A percentile compares a stretch with the other conserved stretches of the same genome.
Evolutionary conservation across 2,797 vertebrate genomes (phyloP).

Genomic region (Buphagus erythrorhynchus): DNA sequence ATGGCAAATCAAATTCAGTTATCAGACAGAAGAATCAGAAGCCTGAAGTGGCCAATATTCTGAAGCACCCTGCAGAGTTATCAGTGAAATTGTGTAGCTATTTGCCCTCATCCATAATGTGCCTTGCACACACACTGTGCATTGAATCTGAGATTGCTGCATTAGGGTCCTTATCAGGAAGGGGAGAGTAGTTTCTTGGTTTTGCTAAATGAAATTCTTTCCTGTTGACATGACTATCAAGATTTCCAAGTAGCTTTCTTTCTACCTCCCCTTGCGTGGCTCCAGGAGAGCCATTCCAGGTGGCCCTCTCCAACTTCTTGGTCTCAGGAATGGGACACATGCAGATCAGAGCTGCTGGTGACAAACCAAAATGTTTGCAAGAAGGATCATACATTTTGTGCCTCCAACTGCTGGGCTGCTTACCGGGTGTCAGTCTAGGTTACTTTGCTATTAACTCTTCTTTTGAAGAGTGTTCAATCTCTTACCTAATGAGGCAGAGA

Average conservation of each 20-base stretch:
- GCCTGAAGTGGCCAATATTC: not conserved
- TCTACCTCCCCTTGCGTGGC: accelerated
- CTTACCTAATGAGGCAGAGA: not conserved
- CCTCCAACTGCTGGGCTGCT: not conserved
- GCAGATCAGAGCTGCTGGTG: not conserved
- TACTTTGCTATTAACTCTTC: not conserved
- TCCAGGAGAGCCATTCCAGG: not conserved
- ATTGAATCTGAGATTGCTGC: not conserved
- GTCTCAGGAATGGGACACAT: not conserved
- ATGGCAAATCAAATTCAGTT: not conserved
- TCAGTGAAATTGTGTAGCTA: not conserved
- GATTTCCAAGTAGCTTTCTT: not conserved
- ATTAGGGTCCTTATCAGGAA: not conserved
- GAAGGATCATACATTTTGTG: too few species aligned
- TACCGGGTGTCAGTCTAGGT: not conserved
- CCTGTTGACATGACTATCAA: not conserved
- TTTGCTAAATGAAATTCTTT: not conserved
- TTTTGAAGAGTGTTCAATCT: not conserved
- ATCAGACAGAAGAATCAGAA: not conserved
- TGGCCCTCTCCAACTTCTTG: not conserved
- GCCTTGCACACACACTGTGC: not conserved
- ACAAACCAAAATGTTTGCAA: not conserved
- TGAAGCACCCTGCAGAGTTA: not conserved
- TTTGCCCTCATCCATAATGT: not conserved
- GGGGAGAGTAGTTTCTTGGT: not conserved